A percentile compares a stretch with the other conserved stretches of the same genome.
Evolutionary conservation across 2,888 invertebrate genomes (phyloP).

Genomic region (Drosophila stalkeri): DNA sequence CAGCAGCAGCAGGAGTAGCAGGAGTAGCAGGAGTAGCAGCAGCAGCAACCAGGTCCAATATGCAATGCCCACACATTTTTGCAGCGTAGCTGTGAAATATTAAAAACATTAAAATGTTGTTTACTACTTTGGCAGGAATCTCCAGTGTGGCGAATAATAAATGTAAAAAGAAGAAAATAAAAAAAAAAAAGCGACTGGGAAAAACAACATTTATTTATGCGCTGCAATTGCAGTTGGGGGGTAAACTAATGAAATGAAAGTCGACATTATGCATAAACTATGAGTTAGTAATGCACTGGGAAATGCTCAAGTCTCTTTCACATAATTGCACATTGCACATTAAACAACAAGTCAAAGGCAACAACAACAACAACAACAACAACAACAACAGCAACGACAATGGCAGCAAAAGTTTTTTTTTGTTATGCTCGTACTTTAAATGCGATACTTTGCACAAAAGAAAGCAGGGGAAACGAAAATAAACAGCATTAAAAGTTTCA

Average conservation of each 20-base stretch:
- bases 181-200: not conserved
- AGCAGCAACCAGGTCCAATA: conserved; percentile 1
- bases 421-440: conserved; percentile 58
- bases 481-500: conserved; percentile 75
- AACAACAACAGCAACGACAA: conserved; percentile 14
- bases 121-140: conserved; percentile 61
- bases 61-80: conserved; percentile 5
- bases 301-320: conserved; percentile 42
- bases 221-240: conserved; percentile 41
- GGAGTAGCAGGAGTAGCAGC: conserved; percentile 1
- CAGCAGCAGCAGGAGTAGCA: conserved; percentile 6
- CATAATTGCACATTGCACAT: conserved; percentile 55
- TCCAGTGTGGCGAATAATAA: conserved; percentile 47
- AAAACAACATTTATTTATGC: conserved; percentile 57
- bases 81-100: conserved; percentile 64
- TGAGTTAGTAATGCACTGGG: conserved; percentile 77
- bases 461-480: conserved; percentile 39
- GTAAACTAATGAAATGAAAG: conserved; percentile 71
- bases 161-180: not conserved
- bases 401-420: conserved; percentile 21
- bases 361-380: conserved; percentile 10
- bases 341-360: conserved; percentile 37
- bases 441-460: conserved; percentile 56
- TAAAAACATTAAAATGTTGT: conserved; percentile 80
- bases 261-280: conserved; percentile 66